These are phyloP conservation scores for Netelia inedita DNA, from an alignment of 2,888 invertebrate species.

Conservation along the genomic window DNA sequence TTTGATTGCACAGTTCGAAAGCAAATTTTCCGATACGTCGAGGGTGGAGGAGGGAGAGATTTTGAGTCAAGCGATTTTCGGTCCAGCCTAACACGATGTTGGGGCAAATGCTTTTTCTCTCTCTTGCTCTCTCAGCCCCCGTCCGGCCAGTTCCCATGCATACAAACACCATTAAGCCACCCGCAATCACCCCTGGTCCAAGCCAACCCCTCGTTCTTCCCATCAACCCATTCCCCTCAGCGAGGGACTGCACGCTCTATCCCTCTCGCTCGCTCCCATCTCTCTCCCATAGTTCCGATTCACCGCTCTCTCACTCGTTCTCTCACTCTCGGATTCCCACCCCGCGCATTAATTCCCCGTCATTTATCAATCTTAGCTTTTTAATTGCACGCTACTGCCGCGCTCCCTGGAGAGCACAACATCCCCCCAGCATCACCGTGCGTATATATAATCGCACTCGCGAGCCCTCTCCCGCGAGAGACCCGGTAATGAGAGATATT, in stretches of 20 bases:
- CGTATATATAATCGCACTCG: slow-evolving; percentile 31
- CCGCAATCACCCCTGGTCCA: slow-evolving; percentile 86
- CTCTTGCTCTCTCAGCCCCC: slow-evolving; percentile 68
- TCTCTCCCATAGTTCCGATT: slow-evolving; percentile 53
- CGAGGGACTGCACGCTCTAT: slow-evolving; percentile 66
- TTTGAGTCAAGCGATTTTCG: slow-evolving; percentile 78
- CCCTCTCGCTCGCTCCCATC: slow-evolving; percentile 55
- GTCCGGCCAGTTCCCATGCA: slow-evolving; percentile 79
- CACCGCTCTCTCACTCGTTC: slow-evolving; percentile 34
- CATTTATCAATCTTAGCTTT: slow-evolving; percentile 85
- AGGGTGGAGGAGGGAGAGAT: not conserved
- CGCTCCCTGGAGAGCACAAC: slow-evolving; percentile 76
- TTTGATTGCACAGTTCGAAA: too few species aligned
- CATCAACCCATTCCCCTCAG: slow-evolving; percentile 68
- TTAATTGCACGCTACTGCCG: slow-evolving; percentile 81
- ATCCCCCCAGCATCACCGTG: slow-evolving; percentile 48
- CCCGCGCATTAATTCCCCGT: slow-evolving; percentile 82
- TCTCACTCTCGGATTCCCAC: slow-evolving; percentile 70
- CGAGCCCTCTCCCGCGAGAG: slow-evolving; percentile 64
- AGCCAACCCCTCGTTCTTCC: slow-evolving; percentile 72
- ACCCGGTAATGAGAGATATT: slow-evolving; percentile 82
- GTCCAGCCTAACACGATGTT: slow-evolving; percentile 84
- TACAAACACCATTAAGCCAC: slow-evolving; percentile 83
- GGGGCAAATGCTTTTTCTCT: slow-evolving; percentile 68
- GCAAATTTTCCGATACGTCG: not conserved